These are phyloP conservation scores for Xenops minutus DNA, from an alignment of 2,797 vertebrate species.

Conservation along the genomic window DNA sequence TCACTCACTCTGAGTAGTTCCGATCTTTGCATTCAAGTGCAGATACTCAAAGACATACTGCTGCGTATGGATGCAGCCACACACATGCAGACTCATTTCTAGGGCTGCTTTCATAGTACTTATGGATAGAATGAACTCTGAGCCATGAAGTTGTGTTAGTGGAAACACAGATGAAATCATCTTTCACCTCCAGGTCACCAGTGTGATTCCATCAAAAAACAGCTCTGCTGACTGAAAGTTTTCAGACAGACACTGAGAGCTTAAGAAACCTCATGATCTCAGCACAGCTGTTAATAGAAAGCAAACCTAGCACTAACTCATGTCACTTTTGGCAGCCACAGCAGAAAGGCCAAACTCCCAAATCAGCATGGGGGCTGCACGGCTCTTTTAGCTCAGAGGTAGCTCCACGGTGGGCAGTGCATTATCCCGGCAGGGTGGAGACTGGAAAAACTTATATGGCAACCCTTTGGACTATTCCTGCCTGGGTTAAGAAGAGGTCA, in stretches of 20 bases:
- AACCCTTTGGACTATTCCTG: neutral
- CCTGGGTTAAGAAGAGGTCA: neutral
- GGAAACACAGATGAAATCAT: conserved; percentile 56
- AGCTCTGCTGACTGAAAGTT: conserved; percentile 55
- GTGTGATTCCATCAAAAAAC: conserved; percentile 45
- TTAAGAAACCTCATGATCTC: conserved; percentile 66
- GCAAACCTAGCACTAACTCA: conserved; percentile 56
- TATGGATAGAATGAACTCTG: neutral
- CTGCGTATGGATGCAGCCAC: neutral
- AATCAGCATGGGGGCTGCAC: conserved; percentile 39
- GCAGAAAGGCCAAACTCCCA: conserved; percentile 50
- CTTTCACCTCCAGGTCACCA: conserved; percentile 52
- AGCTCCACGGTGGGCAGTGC: neutral
- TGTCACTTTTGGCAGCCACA: conserved; percentile 55
- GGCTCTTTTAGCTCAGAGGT: conserved; percentile 41
- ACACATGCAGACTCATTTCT: neutral
- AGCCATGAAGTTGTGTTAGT: conserved; percentile 4
- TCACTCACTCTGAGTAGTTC: neutral
- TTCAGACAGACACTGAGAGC: conserved; percentile 1
- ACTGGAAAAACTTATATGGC: conserved; percentile 7
- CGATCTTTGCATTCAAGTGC: neutral
- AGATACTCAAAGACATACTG: neutral
- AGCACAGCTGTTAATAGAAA: conserved; percentile 62
- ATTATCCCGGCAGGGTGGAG: conserved; percentile 19
- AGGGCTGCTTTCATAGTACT: neutral